Evolutionary conservation across 2,888 invertebrate genomes (phyloP).

Genomic region (Lamellibrachia satsuma): DNA sequence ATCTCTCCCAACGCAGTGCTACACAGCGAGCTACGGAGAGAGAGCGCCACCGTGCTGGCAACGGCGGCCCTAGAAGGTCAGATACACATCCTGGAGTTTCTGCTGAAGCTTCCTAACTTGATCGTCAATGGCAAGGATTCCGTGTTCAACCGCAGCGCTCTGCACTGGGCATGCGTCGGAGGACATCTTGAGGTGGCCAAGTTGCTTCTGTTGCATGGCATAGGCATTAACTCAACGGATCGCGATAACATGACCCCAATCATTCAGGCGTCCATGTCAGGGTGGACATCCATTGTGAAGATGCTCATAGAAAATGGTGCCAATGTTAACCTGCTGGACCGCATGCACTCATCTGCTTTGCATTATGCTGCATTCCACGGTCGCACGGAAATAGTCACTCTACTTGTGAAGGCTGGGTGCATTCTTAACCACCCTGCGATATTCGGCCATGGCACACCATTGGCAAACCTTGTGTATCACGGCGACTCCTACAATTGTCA

Average conservation of each 20-base stretch:
- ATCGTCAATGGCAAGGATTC: conserved; percentile 46
- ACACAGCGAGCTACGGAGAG: conserved; percentile 43
- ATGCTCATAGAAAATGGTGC: conserved; percentile 46
- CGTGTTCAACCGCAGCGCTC: conserved; percentile 44
- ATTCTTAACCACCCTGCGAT: conserved; percentile 42
- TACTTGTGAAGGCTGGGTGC: conserved; percentile 46
- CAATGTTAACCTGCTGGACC: conserved; percentile 41
- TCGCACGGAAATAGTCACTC: conserved; percentile 32
- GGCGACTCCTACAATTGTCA: conserved; percentile 40
- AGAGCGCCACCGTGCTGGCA: conserved; percentile 48
- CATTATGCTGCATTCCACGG: conserved; percentile 49
- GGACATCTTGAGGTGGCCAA: conserved; percentile 35
- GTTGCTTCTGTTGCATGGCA: conserved; percentile 29
- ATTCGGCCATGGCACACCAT: conserved; percentile 49
- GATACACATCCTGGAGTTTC: conserved; percentile 42
- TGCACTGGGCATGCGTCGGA: conserved; percentile 52
- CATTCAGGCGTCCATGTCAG: conserved; percentile 43
- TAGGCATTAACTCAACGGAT: conserved; percentile 46
- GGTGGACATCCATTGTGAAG: conserved; percentile 39
- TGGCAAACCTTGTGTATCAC: conserved; percentile 44
- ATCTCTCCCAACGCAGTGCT: conserved; percentile 47
- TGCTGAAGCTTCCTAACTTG: conserved; percentile 29
- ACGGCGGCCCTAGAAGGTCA: conserved; percentile 47
- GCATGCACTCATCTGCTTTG: conserved; percentile 45
- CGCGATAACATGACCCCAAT: conserved; percentile 49